Conservation (phyloP, 1,140 invertebrate species). For the Drosophila nasuta region DNA sequence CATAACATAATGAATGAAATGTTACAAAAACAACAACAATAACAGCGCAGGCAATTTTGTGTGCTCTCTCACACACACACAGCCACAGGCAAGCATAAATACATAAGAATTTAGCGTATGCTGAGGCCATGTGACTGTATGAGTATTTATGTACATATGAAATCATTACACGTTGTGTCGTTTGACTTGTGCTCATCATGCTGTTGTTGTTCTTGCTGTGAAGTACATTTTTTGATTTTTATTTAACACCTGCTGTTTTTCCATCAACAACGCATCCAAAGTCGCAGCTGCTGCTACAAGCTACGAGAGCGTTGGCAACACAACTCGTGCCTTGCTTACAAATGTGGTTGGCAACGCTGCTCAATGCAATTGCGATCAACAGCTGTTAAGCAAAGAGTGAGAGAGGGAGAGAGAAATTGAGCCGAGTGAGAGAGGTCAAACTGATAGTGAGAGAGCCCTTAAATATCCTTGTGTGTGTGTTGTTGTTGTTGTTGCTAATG, state of each 20-base stretch:
- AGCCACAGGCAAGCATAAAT: neutral
- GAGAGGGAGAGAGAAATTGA: neutral
- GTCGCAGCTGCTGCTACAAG: constrained; percentile 35
- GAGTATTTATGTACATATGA: constrained; percentile 10
- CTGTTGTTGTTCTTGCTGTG: constrained; percentile 45
- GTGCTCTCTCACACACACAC: constrained; percentile 13
- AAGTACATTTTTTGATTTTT: constrained; percentile 58
- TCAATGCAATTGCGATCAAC: constrained; percentile 69
- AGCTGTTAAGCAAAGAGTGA: constrained; percentile 56
- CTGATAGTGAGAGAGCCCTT: constrained; percentile 16
- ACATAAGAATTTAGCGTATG: constrained; percentile 20
- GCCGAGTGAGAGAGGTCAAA: neutral
- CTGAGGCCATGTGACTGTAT: neutral
- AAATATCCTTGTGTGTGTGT: constrained; percentile 28
- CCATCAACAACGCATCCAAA: constrained; percentile 58
- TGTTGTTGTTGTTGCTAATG: neutral
- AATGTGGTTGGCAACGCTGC: constrained; percentile 37
- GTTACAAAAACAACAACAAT: constrained; percentile 41
- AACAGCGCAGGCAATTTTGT: constrained; percentile 36
- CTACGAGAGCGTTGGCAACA: constrained; percentile 19
- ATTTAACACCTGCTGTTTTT: constrained; percentile 78
- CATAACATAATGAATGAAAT: constrained; percentile 66
- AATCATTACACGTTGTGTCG: constrained; percentile 21
- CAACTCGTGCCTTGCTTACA: neutral
- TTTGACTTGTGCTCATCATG: constrained; percentile 14